Evolutionary conservation across 2,888 invertebrate species (phyloP).

Genomic region (Ectemnius continuus): DNA sequence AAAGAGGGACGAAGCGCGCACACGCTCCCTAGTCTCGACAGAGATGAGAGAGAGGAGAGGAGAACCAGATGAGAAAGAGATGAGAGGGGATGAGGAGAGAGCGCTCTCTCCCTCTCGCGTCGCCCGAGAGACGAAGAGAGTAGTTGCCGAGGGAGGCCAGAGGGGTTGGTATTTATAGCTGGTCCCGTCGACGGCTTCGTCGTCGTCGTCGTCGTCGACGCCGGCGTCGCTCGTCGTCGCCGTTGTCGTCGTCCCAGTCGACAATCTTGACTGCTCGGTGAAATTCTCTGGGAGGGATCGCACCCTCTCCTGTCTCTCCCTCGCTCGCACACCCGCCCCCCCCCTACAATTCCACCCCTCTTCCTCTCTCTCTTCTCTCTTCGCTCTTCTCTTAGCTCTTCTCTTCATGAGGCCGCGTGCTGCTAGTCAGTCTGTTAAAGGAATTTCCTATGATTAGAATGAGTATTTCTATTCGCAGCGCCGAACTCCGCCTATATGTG

Average conservation of each 20-base stretch:
- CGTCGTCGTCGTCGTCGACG: conserved; percentile 25
- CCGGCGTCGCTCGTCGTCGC: conserved; percentile 31
- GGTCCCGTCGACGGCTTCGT: conserved; percentile 51
- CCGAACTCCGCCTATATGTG: conserved; percentile 61
- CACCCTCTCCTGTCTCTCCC: conserved; percentile 45
- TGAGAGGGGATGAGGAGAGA: conserved; percentile 19
- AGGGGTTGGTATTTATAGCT: conserved; percentile 67
- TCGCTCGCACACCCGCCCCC: too few species aligned
- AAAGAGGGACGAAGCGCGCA: conserved; percentile 13
- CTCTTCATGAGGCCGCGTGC: neutral
- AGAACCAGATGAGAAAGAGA: conserved; percentile 20
- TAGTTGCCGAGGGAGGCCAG: conserved; percentile 33
- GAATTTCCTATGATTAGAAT: conserved; percentile 77
- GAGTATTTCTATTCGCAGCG: conserved; percentile 73
- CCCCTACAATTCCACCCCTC: conserved; percentile 23
- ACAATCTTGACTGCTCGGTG: conserved; percentile 62
- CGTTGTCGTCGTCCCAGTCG: conserved; percentile 50
- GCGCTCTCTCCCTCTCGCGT: conserved; percentile 29
- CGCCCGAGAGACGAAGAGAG: neutral
- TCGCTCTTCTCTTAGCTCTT: conserved; percentile 34
- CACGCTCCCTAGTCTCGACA: neutral
- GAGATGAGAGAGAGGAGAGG: conserved; percentile 10
- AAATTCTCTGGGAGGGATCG: conserved; percentile 60
- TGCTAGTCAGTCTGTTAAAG: conserved; percentile 65
- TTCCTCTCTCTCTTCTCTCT: conserved; percentile 11